A percentile compares a stretch with the other conserved stretches of the same genome.
Conservation (phyloP, 1,140 invertebrate species). For the Reticulitermes speratus region DNA sequence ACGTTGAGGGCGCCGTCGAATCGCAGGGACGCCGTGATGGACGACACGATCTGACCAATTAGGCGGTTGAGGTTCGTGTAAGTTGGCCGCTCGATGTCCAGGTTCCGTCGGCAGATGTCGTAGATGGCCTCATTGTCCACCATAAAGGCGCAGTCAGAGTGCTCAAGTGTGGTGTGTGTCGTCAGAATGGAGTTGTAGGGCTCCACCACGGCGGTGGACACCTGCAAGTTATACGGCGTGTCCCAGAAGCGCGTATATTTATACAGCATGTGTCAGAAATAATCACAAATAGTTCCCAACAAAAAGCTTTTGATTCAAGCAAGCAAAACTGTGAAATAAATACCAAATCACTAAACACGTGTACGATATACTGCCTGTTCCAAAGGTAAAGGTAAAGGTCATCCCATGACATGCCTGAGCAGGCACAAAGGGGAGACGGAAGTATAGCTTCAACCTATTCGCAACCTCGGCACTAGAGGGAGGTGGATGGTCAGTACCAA, state of each 20-base stretch:
- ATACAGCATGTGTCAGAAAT: too few relatives aligned
- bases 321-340: too few relatives aligned
- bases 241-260: neutral
- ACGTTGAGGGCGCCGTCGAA: conserved; percentile 89
- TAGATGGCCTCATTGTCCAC: conserved; percentile 90
- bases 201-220: conserved; percentile 86
- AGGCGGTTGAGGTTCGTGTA: conserved; percentile 78
- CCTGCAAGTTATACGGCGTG: conserved; percentile 52
- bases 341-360: too few relatives aligned
- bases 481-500: too few relatives aligned
- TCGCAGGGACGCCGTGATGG: conserved; percentile 80
- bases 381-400: too few relatives aligned
- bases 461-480: too few relatives aligned
- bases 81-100: conserved; percentile 83
- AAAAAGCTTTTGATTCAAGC: too few relatives aligned
- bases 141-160: conserved; percentile 87
- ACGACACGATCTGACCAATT: conserved; percentile 84
- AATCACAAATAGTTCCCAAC: too few relatives aligned
- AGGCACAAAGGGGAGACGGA: too few relatives aligned
- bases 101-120: conserved; percentile 84
- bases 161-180: conserved; percentile 68
- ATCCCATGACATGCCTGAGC: too few relatives aligned
- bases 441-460: too few relatives aligned
- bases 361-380: too few relatives aligned
- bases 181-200: conserved; percentile 86